Conservation (phyloP, 1,140 invertebrate species). For the Paraescarpia echinospica region DNA sequence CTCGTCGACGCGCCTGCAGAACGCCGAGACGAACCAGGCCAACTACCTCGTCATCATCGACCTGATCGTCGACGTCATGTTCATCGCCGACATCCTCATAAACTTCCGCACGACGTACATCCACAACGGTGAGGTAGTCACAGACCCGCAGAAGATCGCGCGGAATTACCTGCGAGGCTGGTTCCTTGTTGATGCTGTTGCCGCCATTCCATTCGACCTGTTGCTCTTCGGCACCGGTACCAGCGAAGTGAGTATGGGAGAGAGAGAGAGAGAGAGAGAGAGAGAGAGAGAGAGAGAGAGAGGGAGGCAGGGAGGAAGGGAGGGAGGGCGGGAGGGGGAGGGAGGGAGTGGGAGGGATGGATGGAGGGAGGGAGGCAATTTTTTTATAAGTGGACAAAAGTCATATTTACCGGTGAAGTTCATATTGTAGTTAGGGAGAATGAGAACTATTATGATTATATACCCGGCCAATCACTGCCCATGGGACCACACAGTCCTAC, state of each 20-base stretch:
- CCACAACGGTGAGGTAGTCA: conserved; percentile 56
- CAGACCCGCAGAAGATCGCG: conserved; percentile 56
- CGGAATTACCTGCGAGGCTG: conserved; percentile 58
- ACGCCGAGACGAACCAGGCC: conserved; percentile 42
- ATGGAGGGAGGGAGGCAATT: too few species aligned
- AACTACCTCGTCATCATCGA: conserved; percentile 58
- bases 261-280: too few species aligned
- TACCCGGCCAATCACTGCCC: too few species aligned
- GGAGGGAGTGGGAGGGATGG: too few species aligned
- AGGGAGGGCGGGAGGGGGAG: neutral
- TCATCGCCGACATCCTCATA: conserved; percentile 59
- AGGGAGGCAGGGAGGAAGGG: too few species aligned
- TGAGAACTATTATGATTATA: too few species aligned
- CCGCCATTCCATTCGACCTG: conserved; percentile 58
- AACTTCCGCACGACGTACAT: conserved; percentile 59
- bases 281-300: too few species aligned
- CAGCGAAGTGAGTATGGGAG: conserved; percentile 51
- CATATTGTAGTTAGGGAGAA: too few species aligned
- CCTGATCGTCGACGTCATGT: conserved; percentile 58
- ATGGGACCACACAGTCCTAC: too few species aligned
- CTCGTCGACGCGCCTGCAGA: conserved; percentile 39
- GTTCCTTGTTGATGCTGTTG: conserved; percentile 58
- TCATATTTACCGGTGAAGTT: too few species aligned
- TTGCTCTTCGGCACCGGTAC: conserved; percentile 58
- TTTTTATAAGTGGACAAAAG: too few species aligned